Evolutionary conservation across 2,113 vertebrate genomes (phyloP), one percentile per base, ranked within the genome.

Genomic region (Alexandromys fortis): DNA sequence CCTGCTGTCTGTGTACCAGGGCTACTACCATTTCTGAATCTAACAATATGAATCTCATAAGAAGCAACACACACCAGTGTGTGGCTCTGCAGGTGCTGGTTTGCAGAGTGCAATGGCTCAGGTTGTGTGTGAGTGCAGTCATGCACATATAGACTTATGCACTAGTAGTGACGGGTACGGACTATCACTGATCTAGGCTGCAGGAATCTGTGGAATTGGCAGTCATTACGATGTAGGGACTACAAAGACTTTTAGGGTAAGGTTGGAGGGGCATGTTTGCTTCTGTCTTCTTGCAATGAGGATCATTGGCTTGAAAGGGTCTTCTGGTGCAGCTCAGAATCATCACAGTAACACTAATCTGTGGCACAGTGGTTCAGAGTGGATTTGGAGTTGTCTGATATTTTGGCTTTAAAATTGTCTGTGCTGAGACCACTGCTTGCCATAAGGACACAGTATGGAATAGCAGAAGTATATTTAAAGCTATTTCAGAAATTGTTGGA

Each of bases 1-100:
- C 1, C 1, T 70, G 21, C 17, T 35, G 24, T 35, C 11, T 16
- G 11, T 14, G 9, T 38, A 8, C 22, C 6, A 13, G 4, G 47
- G 38, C 55, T 52, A 78, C 55, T 52, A 78, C 3, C 19, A 58
- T n/a, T 72, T 95, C 33, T 24, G 35, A 49, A 72, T 42, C 10
- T 72, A 65, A 73, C 28, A 70, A 14, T 42, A 35, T 87, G 33
- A 61, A 33, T 63, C 30, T 86, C 38, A 26, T 3, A 42, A 12
- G 38, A 86, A 26, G 52, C 58, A 63, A 68, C 33, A 30, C 47
- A 67, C 1, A 28, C 55, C 30, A 55, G 17, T 17, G 82, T 22
- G 28, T 65, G 78, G 42, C 42, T 33, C 72, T 86, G 61, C 21
- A 9, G 35, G 16, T 76, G n/a, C 26, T 75, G 61, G 26, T 89